Evolutionary conservation across 2,113 vertebrate genomes (phyloP).

Genomic region (Boleophthalmus pectinirostris): DNA sequence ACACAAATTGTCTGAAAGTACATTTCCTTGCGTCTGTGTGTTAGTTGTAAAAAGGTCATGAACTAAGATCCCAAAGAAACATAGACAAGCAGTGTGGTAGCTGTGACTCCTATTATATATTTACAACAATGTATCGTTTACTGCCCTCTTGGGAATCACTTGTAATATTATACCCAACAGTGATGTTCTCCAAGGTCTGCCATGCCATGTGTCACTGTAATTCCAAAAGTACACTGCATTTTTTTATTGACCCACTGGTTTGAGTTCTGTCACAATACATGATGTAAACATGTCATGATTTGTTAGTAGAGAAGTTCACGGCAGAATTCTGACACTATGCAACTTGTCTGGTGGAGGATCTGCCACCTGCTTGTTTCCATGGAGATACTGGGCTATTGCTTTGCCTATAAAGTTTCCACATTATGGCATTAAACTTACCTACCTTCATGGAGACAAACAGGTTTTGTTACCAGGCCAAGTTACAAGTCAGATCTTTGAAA

Average conservation of each 20-base stretch:
- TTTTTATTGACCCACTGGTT: background rate
- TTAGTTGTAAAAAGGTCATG: slow-evolving; percentile 35
- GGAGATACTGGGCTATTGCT: too few relatives aligned
- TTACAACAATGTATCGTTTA: slow-evolving; percentile 55
- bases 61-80: slow-evolving; percentile 14
- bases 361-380: too few relatives aligned
- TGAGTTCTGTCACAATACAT: background rate
- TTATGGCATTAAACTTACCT: too few relatives aligned
- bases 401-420: too few relatives aligned
- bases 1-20: background rate
- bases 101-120: slow-evolving; percentile 39
- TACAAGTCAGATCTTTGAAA: too few relatives aligned
- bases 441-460: too few relatives aligned
- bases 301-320: background rate
- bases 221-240: background rate
- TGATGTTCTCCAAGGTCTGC: slow-evolving; percentile 16
- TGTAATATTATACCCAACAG: slow-evolving; percentile 46
- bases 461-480: too few relatives aligned
- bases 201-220: background rate
- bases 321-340: background rate
- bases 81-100: slow-evolving; percentile 9
- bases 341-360: too few relatives aligned
- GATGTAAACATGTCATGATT: background rate
- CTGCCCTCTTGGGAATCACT: slow-evolving; percentile 58
- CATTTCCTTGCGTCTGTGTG: background rate